A percentile compares a stretch with the other conserved stretches of the same genome.
These are phyloP conservation scores for Passer domesticus DNA, from an alignment of 2,113 vertebrate genomes.

Conservation along the genomic window DNA sequence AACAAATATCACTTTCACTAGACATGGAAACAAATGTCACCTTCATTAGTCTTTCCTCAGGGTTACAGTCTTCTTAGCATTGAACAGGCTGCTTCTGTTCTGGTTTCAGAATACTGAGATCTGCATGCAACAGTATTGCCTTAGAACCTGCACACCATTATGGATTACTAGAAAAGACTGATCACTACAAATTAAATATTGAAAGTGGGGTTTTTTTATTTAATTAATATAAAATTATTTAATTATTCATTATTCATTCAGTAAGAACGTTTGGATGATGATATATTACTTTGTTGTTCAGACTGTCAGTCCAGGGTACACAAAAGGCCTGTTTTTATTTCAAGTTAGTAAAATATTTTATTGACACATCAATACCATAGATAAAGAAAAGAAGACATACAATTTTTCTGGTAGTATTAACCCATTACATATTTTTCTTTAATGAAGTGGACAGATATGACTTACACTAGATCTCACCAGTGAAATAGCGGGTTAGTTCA, in stretches of 20 bases:
- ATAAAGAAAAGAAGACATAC: background rate
- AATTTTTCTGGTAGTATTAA: background rate
- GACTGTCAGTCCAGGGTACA: background rate
- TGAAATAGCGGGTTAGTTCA: background rate
- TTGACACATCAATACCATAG: background rate
- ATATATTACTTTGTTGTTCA: background rate
- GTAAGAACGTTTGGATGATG: background rate
- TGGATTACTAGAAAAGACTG: background rate
- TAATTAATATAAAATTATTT: background rate
- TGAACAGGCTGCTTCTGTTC: background rate
- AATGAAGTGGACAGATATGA: background rate
- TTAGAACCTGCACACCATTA: background rate
- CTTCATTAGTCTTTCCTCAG: background rate
- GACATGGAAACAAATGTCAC: background rate
- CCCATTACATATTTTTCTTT: background rate
- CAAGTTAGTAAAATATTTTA: background rate
- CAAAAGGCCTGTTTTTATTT: background rate
- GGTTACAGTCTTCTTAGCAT: background rate
- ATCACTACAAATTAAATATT: slow-evolving; percentile 10
- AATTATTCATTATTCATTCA: background rate
- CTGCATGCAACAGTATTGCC: background rate
- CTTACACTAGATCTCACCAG: background rate
- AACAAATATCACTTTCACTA: background rate
- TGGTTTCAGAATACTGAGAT: background rate
- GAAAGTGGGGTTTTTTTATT: background rate